Evolutionary conservation across 2,888 invertebrate genomes (phyloP), one percentile per base, ranked within the genome.

Genomic region (Cactoblastis cactorum): DNA sequence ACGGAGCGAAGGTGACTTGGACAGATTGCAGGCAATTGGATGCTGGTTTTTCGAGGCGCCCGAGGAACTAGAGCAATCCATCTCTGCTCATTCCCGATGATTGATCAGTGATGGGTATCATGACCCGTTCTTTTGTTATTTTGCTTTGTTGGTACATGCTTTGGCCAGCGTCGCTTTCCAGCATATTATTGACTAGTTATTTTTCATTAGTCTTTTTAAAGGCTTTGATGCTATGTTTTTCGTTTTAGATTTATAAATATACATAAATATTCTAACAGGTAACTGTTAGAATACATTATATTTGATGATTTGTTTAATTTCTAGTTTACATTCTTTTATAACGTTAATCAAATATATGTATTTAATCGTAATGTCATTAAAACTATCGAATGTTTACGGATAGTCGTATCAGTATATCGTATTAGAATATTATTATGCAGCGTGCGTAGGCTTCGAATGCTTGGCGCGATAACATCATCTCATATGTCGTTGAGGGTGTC

Each of bases 61-160:
- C 77, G 81, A 79, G 79, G 77, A 85, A 85, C 83, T 76, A 71
- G 71, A 69, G 78, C 80, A 74, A 86, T 87, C 84, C 79, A 83
- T 89, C 87, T 82, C 76, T 66, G 69, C 70, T 74, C 71, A 73
- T 72, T 70, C 61, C 67, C 73, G 77, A 77, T 83, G 86, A 84
- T 83, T 81, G 85, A 83, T 80, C 80, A 76, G 74, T 79, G 85
- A 87, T 83, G 85, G 77, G 77, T 78, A 79, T 84, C 83, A 83
- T 85, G 86, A 83, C 77, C 81, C 61, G 75, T 71, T 73, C 66
- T 73, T 77, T 79, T 80, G 81, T 85, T 83, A 79, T 83, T 83
- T 83, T 84, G 77, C 74, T 77, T 76, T 67, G 78, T 81, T 77
- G 74, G 73, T 86, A 81, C 82, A 83, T 76, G 73, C 71, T 67